Evolutionary conservation across 2,797 vertebrate species (phyloP).

Genomic region (Halcyon smyrnensis): DNA sequence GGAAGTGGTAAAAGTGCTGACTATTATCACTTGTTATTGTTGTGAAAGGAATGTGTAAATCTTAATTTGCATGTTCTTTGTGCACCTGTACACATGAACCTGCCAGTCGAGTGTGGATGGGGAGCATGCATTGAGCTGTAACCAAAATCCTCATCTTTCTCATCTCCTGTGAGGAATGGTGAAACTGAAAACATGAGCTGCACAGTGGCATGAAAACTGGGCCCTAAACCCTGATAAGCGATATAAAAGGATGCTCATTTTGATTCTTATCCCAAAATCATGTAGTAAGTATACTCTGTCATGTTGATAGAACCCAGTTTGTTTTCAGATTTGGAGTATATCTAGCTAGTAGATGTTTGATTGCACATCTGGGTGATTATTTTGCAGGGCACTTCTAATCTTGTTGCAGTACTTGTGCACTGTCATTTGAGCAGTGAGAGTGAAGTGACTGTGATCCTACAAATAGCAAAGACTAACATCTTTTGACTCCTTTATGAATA

Average conservation of each 20-base stretch:
- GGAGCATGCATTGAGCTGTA: neutral
- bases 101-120: neutral
- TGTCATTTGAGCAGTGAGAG: neutral
- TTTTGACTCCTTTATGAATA: neutral
- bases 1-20: neutral
- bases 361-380: neutral
- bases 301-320: neutral
- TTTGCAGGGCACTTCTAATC: neutral
- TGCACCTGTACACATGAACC: neutral
- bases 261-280: neutral
- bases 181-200: neutral
- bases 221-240: neutral
- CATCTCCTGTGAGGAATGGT: neutral
- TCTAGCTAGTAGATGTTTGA: neutral
- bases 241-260: neutral
- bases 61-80: neutral
- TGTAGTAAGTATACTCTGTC: neutral
- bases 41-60: neutral
- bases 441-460: neutral
- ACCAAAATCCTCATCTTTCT: neutral
- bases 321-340: neutral
- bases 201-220: neutral
- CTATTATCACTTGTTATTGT: neutral
- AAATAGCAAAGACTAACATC: neutral
- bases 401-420: neutral